Conservation (phyloP, 1,140 invertebrate genomes). For the Drosophila willistoni region DNA sequence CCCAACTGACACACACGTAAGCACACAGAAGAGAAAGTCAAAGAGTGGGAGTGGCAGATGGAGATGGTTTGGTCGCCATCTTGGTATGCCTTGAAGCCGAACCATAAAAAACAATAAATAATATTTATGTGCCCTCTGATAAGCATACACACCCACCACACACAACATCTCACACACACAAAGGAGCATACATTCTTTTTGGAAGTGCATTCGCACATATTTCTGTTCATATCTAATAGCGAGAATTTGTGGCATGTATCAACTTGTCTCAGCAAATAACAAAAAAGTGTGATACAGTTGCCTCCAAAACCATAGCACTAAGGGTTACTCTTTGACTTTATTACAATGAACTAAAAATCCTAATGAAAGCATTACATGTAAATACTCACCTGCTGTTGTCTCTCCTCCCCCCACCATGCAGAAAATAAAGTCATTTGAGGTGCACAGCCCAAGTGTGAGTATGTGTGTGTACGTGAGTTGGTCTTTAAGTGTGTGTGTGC, state of each 20-base stretch:
- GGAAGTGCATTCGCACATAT: constrained; percentile 25
- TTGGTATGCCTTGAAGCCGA: constrained; percentile 44
- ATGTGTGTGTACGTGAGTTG: constrained; percentile 9
- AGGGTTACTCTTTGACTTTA: background rate
- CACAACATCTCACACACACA: background rate
- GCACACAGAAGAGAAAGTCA: constrained; percentile 11
- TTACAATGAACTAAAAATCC: constrained; percentile 1
- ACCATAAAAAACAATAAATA: constrained; percentile 77
- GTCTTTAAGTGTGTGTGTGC: constrained; percentile 34
- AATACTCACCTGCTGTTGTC: constrained; percentile 42
- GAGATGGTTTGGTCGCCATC: constrained; percentile 18
- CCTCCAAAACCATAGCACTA: constrained; percentile 19
- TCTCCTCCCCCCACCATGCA: constrained; percentile 19
- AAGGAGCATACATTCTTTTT: constrained; percentile 4
- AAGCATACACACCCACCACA: constrained; percentile 57
- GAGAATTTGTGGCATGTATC: constrained; percentile 55
- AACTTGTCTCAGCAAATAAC: constrained; percentile 24
- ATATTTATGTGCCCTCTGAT: constrained; percentile 72
- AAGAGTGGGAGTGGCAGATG: background rate
- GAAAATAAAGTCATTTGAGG: constrained; percentile 60
- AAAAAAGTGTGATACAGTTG: constrained; percentile 1
- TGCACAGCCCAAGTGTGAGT: background rate
- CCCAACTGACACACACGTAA: constrained; percentile 39
- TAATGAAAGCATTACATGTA: background rate
- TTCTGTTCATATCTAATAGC: constrained; percentile 59